Evolutionary conservation across 1,140 invertebrate genomes (phyloP).

Genomic region (Tachypleus tridentatus): DNA sequence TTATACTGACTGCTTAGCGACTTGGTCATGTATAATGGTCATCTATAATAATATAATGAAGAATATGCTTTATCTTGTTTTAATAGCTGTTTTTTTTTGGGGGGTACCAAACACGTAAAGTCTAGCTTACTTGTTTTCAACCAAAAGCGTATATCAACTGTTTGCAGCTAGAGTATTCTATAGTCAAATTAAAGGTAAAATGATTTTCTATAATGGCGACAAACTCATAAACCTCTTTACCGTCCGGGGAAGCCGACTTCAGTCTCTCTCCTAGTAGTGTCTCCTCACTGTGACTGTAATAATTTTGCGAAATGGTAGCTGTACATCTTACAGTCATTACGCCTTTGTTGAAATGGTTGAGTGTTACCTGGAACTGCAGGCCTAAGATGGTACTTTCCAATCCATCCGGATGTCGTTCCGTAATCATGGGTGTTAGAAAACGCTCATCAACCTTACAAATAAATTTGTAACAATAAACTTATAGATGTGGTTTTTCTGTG

Average conservation of each 20-base stretch:
- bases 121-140: neutral
- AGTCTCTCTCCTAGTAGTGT: conserved; percentile 1
- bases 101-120: neutral
- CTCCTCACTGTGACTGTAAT: conserved; percentile 14
- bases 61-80: too few species aligned
- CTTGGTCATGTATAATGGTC: too few species aligned
- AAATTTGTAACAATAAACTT: too few species aligned
- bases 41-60: too few species aligned
- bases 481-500: too few species aligned
- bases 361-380: neutral
- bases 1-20: too few species aligned
- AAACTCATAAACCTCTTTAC: neutral
- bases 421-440: too few species aligned
- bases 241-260: neutral
- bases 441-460: too few species aligned
- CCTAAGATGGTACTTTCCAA: neutral
- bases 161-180: neutral
- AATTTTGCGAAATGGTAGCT: conserved; percentile 15
- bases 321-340: conserved; percentile 15
- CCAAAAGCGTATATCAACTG: neutral
- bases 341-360: conserved; percentile 11
- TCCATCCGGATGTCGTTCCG: neutral
- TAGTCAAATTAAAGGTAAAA: neutral
- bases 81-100: too few species aligned
- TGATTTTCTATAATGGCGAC: neutral